These are phyloP conservation scores for Sylvilagus bachmani DNA, from an alignment of 2,113 vertebrate genomes.

Conservation along the genomic window DNA sequence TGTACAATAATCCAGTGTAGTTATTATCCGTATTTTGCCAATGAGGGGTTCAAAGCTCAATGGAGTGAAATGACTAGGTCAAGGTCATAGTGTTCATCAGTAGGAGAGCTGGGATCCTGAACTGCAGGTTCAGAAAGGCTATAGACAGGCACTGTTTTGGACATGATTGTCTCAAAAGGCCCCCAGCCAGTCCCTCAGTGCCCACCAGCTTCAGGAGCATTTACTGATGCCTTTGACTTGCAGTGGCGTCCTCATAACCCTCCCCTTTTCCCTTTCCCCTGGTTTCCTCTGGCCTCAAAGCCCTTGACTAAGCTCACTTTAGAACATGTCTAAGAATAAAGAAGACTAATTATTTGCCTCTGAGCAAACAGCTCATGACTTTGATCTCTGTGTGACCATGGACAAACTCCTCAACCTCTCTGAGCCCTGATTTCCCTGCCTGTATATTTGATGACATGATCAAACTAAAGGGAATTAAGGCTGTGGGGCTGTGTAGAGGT, in stretches of 20 bases:
- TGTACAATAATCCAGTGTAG: rapidly evolving
- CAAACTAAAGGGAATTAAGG: background rate
- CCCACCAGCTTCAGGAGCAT: background rate
- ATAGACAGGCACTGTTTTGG: background rate
- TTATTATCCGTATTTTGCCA: background rate
- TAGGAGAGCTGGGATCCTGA: background rate
- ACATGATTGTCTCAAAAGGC: rapidly evolving
- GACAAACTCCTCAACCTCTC: background rate
- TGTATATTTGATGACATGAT: background rate
- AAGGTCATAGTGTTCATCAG: background rate
- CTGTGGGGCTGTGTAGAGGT: background rate
- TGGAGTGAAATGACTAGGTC: background rate
- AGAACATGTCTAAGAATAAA: background rate
- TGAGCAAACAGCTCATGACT: background rate
- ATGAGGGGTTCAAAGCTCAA: background rate
- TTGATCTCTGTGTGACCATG: background rate
- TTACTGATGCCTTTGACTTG: background rate
- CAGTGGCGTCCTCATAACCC: background rate
- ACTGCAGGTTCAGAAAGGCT: background rate
- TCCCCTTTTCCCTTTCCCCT: rapidly evolving
- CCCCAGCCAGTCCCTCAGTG: too few relatives aligned
- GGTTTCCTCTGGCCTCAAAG: background rate
- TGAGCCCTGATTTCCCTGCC: background rate
- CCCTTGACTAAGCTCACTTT: background rate
- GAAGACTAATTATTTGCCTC: background rate